phyloP scores from a whole-genome alignment of 2,797 vertebrate genomes.

The Periophthalmus magnuspinnatus region DNA sequence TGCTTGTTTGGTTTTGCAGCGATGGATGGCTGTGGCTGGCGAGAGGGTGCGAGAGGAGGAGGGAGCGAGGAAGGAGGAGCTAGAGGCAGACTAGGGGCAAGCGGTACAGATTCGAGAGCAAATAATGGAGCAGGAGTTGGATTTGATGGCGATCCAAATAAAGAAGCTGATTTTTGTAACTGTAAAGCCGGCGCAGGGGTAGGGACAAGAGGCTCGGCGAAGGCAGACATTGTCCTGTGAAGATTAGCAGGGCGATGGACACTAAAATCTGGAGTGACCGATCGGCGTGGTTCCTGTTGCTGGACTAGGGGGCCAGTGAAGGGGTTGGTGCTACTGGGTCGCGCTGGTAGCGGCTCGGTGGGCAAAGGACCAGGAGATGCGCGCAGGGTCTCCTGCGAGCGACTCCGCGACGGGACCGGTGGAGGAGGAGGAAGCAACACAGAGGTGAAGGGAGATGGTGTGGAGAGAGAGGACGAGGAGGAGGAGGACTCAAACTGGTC shows the following conservation, averaged over 20 bases:
- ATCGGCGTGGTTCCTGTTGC: slow-evolving; percentile 74
- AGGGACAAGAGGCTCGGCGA: slow-evolving; percentile 56
- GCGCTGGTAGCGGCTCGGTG: slow-evolving; percentile 66
- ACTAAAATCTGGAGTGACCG: slow-evolving; percentile 67
- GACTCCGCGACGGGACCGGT: slow-evolving; percentile 76
- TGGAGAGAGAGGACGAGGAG: slow-evolving; percentile 70
- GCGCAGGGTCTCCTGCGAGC: slow-evolving; percentile 79
- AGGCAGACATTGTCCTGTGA: slow-evolving; percentile 54
- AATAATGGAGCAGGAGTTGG: slow-evolving; percentile 31
- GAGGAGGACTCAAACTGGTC: slow-evolving; percentile 61
- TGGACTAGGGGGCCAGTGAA: slow-evolving; percentile 70
- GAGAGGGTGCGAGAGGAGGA: slow-evolving; percentile 24
- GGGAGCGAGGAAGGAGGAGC: slow-evolving; percentile 41
- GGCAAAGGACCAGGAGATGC: slow-evolving; percentile 79
- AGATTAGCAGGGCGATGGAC: slow-evolving; percentile 58
- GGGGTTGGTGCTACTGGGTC: slow-evolving; percentile 79
- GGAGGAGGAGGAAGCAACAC: slow-evolving; percentile 77
- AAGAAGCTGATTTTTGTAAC: slow-evolving; percentile 55
- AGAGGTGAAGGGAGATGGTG: slow-evolving; percentile 62
- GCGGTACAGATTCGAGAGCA: slow-evolving; percentile 23
- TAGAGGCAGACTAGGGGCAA: slow-evolving; percentile 49
- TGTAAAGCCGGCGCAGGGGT: slow-evolving; percentile 33
- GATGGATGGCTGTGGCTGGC: slow-evolving; percentile 40
- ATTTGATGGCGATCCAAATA: slow-evolving; percentile 41
- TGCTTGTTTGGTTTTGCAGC: slow-evolving; percentile 71